Conservation (phyloP, 2,888 invertebrate genomes). For the Elmis aenea region DNA sequence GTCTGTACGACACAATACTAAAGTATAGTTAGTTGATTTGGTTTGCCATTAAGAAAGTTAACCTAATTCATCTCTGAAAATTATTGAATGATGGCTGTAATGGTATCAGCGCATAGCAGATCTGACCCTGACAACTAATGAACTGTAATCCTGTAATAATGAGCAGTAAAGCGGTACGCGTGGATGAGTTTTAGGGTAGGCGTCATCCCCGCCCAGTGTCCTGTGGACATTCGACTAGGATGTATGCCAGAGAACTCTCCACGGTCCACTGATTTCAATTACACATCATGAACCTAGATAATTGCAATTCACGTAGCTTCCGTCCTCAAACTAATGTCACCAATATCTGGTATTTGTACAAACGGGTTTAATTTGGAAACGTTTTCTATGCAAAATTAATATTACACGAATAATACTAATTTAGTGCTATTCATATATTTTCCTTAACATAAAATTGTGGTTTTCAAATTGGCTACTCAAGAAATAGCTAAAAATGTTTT, state of each 20-base stretch:
- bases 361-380: no score
- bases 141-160: constrained; percentile 45
- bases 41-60: no score
- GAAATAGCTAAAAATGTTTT: no score
- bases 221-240: constrained; percentile 18
- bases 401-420: no score
- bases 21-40: no score
- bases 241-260: constrained; percentile 14
- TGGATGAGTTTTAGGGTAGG: constrained; percentile 29
- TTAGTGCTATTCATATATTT: no score
- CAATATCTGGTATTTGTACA: no score
- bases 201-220: constrained; percentile 17
- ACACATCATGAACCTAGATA: constrained; percentile 24
- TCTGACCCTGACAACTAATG: constrained; percentile 43
- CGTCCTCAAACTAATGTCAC: constrained; percentile 18
- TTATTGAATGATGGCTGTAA: neutral
- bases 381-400: no score
- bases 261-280: constrained; percentile 24
- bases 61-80: no score
- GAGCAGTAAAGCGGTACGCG: constrained; percentile 32
- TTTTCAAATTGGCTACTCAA: no score
- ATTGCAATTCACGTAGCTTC: constrained; percentile 22
- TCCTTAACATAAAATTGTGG: no score
- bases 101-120: constrained; percentile 13
- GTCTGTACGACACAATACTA: no score